A percentile compares a stretch with the other conserved stretches of the same genome.
Evolutionary conservation across 1,140 invertebrate species (phyloP).

Genomic region (Neuroterus valhalla): DNA sequence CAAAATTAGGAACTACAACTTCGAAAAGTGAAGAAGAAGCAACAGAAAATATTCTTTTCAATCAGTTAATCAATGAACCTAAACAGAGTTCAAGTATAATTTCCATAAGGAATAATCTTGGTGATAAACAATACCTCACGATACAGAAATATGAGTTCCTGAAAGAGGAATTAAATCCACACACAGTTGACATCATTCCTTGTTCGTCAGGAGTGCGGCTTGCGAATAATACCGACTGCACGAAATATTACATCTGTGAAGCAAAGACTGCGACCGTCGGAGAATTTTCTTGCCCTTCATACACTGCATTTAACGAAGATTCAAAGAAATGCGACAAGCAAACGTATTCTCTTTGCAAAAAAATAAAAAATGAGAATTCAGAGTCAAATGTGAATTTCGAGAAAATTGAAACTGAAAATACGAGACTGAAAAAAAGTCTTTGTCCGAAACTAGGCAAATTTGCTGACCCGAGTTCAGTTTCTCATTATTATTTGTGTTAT

Average conservation of each 20-base stretch:
- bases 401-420: not conserved
- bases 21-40: not conserved
- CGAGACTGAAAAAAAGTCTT: slow-evolving; percentile 18
- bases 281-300: slow-evolving; percentile 72
- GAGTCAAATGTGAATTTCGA: slow-evolving; percentile 23
- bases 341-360: slow-evolving; percentile 64
- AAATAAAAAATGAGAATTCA: slow-evolving; percentile 11
- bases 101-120: slow-evolving; percentile 53
- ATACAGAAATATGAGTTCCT: slow-evolving; percentile 51
- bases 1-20: not conserved
- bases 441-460: slow-evolving; percentile 61
- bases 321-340: slow-evolving; percentile 71
- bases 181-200: slow-evolving; percentile 67
- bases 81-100: slow-evolving; percentile 44
- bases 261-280: slow-evolving; percentile 68
- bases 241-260: slow-evolving; percentile 75
- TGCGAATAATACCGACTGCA: slow-evolving; percentile 73
- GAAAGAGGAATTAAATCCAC: slow-evolving; percentile 44
- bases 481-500: slow-evolving; percentile 65
- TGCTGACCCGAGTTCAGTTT: slow-evolving; percentile 56
- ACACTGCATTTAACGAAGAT: slow-evolving; percentile 73
- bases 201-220: slow-evolving; percentile 72
- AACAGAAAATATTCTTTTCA: not conserved
- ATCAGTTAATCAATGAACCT: not conserved
- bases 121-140: slow-evolving; percentile 59